Evolutionary conservation across 2,888 invertebrate species (phyloP), one percentile per base, ranked within the genome.

Genomic region (Lasioglossum pauxillum): DNA sequence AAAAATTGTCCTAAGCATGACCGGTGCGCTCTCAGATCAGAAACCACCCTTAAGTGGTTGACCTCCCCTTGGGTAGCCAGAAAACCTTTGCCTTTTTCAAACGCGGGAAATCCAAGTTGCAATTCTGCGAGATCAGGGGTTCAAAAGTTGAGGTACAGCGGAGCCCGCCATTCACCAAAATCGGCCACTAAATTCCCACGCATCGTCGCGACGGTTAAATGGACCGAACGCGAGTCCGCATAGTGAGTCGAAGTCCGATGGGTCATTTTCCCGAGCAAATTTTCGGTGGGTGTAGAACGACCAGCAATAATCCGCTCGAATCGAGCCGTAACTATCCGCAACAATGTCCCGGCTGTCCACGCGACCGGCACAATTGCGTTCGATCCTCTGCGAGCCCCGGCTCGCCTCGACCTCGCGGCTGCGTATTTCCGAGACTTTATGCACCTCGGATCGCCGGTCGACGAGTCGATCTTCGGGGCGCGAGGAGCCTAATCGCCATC

Each of bases 251-350:
- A 8, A 3, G 8, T 10, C 23, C 64, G 12, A 31, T 31, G 64
- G 64, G 27, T 64, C 16, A 67, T 67, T 67, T 67, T 35, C 67
- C 67, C 67, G 19, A 8, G 35, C 10, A 35, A 67, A 67, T 67
- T 67, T 67, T 31, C 67, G 35, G 67, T 35, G 67, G 35, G 67
- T 35, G 67, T 67, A 19, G 67, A 67, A 67, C 67, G 67, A 67
- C 23, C 0, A 8, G 31, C 67, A 31, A 67, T 67, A 67, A 67
- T 67, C 67, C 67, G 19, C 35, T 2, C 19, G 31, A 31, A 67
- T 67, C 67, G 67, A 35, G 67, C 67, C 35, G 67, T 67, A 67
- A 67, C 67, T 67, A 67, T 67, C 35, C 23, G 2, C 23, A 35
- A 67, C 67, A 67, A 67, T 67, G 67, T 35, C 35, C 4, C 8